phyloP scores from a whole-genome alignment of 2,797 vertebrate genomes.

The Aulostomus chinensis region DNA sequence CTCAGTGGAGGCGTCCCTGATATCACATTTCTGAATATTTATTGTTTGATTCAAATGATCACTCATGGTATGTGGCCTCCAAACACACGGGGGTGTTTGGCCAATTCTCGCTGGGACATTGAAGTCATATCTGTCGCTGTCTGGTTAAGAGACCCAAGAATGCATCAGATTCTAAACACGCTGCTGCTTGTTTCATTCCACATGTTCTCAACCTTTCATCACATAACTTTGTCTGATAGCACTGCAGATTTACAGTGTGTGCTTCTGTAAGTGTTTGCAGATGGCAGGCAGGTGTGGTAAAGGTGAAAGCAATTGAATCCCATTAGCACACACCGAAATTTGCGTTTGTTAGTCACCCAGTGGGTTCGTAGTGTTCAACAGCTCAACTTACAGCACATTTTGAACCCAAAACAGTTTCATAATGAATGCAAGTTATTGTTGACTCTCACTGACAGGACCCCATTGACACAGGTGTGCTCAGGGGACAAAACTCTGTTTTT shows the following conservation, averaged over 20 bases:
- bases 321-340: no score
- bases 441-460: no score
- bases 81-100: slow-evolving; percentile 13
- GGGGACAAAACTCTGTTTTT: no score
- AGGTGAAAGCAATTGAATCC: slow-evolving; percentile 59
- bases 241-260: not conserved
- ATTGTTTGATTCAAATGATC: slow-evolving; percentile 34
- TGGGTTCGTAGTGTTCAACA: no score
- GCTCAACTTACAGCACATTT: no score
- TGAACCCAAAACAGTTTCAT: no score
- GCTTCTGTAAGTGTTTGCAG: slow-evolving; percentile 33
- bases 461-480: no score
- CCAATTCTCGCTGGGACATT: slow-evolving; percentile 30
- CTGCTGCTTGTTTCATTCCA: slow-evolving; percentile 19
- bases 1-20: slow-evolving; percentile 16
- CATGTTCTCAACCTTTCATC: slow-evolving; percentile 39
- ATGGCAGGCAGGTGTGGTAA: slow-evolving; percentile 22
- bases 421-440: no score
- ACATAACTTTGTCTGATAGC: slow-evolving; percentile 56
- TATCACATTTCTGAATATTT: slow-evolving; percentile 36
- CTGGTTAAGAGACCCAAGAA: slow-evolving; percentile 33
- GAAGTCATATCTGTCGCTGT: slow-evolving; percentile 45
- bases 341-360: no score
- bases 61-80: slow-evolving; percentile 17
- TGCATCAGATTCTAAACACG: slow-evolving; percentile 17